phyloP scores from a whole-genome alignment of 2,113 vertebrate genomes.

The Chionis minor region DNA sequence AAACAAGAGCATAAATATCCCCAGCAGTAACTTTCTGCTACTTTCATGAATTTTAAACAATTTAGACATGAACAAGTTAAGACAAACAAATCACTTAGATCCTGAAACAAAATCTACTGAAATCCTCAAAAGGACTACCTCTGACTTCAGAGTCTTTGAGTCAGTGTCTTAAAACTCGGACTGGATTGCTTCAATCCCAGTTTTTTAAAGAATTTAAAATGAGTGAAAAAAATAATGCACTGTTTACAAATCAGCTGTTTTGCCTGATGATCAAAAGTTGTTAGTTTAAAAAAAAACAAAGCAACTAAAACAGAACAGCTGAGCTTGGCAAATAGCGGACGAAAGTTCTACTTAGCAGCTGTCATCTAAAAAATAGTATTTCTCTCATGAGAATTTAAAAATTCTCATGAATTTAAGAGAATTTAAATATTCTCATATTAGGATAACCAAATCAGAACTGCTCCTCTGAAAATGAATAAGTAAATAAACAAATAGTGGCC shows the following conservation, averaged over 20 bases:
- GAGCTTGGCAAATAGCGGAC: neutral
- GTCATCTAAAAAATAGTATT: neutral
- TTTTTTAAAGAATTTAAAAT: neutral
- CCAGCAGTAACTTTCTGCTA: neutral
- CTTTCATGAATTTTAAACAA: neutral
- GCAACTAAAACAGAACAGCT: neutral
- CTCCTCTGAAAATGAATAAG: neutral
- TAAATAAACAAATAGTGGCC: neutral
- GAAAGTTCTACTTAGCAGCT: neutral
- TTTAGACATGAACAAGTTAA: neutral
- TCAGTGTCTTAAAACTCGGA: neutral
- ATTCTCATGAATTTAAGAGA: neutral
- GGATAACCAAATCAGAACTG: neutral
- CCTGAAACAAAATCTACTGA: neutral
- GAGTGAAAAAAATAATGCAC: neutral
- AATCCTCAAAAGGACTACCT: neutral
- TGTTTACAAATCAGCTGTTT: neutral
- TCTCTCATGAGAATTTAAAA: neutral
- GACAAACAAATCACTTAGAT: neutral
- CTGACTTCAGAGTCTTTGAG: neutral
- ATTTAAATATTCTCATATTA: neutral
- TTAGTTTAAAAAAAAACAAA: neutral
- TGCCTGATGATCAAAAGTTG: neutral
- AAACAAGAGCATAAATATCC: neutral
- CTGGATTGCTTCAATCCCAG: neutral